Percentiles rank a stretch among this genome's conserved stretches.
phyloP scores from a whole-genome alignment of 2,888 invertebrate genomes.

The Galerucella pusilla region DNA sequence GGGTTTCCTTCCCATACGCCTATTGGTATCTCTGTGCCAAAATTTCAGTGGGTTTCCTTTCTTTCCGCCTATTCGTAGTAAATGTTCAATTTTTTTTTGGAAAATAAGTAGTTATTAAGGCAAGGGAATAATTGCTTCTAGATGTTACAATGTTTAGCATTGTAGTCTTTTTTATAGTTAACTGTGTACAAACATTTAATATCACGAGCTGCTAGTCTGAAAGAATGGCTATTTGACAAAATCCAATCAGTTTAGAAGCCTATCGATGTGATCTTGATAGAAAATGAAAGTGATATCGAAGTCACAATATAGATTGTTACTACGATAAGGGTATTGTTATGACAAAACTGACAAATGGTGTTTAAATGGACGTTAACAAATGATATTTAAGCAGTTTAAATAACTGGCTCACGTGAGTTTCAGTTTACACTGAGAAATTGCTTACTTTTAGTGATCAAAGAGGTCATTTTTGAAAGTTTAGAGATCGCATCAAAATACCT shows the following conservation, averaged over 20 bases:
- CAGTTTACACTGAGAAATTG: background rate
- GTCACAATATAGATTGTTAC: conserved; percentile 25
- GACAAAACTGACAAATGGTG: conserved; percentile 43
- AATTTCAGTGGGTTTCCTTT: too few species aligned
- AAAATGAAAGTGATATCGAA: conserved; percentile 41
- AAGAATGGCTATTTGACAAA: conserved; percentile 19
- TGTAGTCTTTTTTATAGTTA: background rate
- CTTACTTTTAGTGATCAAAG: too few species aligned
- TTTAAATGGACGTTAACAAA: conserved; percentile 23
- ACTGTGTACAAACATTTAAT: background rate
- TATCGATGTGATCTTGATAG: conserved; percentile 13
- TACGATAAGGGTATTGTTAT: conserved; percentile 39
- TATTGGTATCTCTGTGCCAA: too few species aligned
- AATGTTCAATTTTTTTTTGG: too few species aligned
- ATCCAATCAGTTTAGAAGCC: conserved; percentile 23
- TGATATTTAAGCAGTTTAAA: conserved; percentile 7
- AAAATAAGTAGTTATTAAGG: too few species aligned
- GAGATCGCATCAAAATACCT: too few species aligned
- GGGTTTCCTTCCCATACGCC: too few species aligned
- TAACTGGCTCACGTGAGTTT: background rate
- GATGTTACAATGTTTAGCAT: too few species aligned
- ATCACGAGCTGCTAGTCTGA: background rate
- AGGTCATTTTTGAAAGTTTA: too few species aligned
- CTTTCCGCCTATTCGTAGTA: too few species aligned
- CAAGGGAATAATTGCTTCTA: too few species aligned